Percentiles rank a stretch among this genome's conserved stretches.
Evolutionary conservation across 2,797 vertebrate species (phyloP).

Genomic region (Tiaroga cobitis): DNA sequence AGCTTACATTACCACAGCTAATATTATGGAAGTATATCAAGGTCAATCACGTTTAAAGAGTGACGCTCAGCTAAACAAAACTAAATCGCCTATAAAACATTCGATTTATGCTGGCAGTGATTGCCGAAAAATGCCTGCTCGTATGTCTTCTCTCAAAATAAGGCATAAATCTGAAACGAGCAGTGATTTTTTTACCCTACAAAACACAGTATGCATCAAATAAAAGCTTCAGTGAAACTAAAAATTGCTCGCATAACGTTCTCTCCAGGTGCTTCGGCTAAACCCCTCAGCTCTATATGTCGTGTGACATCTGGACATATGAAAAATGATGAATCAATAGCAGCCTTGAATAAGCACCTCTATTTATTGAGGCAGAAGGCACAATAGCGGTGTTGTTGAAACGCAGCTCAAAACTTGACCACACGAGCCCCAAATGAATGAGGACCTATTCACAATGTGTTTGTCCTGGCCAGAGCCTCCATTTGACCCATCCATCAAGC

Average conservation of each 20-base stretch:
- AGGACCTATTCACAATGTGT: slow-evolving; percentile 72
- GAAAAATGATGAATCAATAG: slow-evolving; percentile 79
- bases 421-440: slow-evolving; percentile 63
- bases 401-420: slow-evolving; percentile 72
- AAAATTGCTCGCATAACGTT: slow-evolving; percentile 15
- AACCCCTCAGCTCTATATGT: slow-evolving; percentile 25
- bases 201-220: neutral
- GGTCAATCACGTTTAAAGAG: slow-evolving; percentile 1
- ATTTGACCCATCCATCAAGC: slow-evolving; percentile 69
- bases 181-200: neutral
- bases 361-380: slow-evolving; percentile 80
- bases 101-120: slow-evolving; percentile 24
- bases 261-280: slow-evolving; percentile 47
- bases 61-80: neutral
- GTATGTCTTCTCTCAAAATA: slow-evolving; percentile 26
- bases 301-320: slow-evolving; percentile 67
- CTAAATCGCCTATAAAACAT: slow-evolving; percentile 15
- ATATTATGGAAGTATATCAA: slow-evolving; percentile 16
- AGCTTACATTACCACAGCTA: slow-evolving; percentile 36
- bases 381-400: slow-evolving; percentile 79
- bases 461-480: slow-evolving; percentile 70
- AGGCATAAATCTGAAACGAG: slow-evolving; percentile 1
- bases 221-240: slow-evolving; percentile 18
- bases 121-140: slow-evolving; percentile 8
- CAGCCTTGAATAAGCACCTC: slow-evolving; percentile 76